A percentile compares a stretch with the other conserved stretches of the same genome.
These are phyloP conservation scores for Rutpela maculata DNA, from an alignment of 2,888 invertebrate species.

Conservation along the genomic window DNA sequence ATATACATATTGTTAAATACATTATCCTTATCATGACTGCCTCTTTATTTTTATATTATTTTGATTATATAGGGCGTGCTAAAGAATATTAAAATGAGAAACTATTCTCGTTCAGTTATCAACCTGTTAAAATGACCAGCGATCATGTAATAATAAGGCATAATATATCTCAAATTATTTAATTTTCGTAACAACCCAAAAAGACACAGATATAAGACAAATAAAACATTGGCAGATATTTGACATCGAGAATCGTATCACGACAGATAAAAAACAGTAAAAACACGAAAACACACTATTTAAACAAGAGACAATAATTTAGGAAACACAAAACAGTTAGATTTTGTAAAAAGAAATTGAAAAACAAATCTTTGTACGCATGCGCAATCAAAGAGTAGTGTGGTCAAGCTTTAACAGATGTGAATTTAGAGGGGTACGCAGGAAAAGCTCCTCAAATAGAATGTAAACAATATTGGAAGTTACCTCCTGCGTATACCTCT, in stretches of 20 bases:
- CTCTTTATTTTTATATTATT: no score
- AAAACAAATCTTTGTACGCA: constrained; percentile 57
- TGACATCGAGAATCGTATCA: neutral
- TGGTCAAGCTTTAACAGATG: constrained; percentile 66
- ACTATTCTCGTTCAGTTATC: no score
- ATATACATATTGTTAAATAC: no score
- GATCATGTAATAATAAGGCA: no score
- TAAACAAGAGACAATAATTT: constrained; percentile 39
- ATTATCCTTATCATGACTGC: no score
- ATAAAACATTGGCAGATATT: neutral
- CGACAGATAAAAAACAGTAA: constrained; percentile 26
- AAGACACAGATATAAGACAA: neutral
- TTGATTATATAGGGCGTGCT: no score
- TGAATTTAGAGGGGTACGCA: constrained; percentile 34
- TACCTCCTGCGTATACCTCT: constrained; percentile 26
- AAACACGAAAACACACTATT: constrained; percentile 27
- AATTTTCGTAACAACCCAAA: constrained; percentile 3
- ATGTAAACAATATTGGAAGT: neutral
- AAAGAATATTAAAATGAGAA: no score
- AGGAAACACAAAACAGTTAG: constrained; percentile 30
- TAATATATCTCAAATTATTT: no score
- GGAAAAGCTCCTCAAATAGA: neutral
- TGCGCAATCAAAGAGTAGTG: constrained; percentile 73
- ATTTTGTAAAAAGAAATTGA: constrained; percentile 31
- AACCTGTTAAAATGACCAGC: no score